A percentile compares a stretch with the other conserved stretches of the same genome.
These are phyloP conservation scores for Boloria selene DNA, from an alignment of 2,888 invertebrate genomes.

Conservation along the genomic window DNA sequence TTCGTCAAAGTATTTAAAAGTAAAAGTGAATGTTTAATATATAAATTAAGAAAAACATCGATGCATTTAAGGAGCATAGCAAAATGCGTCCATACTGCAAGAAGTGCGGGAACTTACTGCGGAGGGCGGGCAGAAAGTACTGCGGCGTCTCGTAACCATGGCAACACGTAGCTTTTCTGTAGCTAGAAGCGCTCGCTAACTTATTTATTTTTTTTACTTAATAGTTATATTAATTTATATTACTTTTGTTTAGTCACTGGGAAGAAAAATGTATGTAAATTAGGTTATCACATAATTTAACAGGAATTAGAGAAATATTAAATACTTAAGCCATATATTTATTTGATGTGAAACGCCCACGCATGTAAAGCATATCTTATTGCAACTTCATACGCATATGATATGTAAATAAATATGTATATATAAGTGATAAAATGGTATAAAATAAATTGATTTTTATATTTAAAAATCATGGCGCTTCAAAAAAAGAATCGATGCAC, in stretches of 20 bases:
- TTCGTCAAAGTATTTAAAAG: not conserved
- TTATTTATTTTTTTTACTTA: constrained; percentile 2
- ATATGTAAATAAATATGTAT: too few relatives aligned
- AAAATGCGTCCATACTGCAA: constrained; percentile 49
- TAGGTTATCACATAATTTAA: not conserved
- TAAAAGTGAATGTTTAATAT: constrained; percentile 37
- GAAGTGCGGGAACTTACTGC: constrained; percentile 66
- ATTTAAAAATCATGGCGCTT: too few relatives aligned
- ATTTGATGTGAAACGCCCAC: too few relatives aligned
- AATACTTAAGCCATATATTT: too few relatives aligned
- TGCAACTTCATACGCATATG: too few relatives aligned
- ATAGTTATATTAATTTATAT: not conserved
- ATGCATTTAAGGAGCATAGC: constrained; percentile 34
- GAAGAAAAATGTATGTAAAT: not conserved
- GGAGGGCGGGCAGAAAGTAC: constrained; percentile 71
- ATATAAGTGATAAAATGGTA: too few relatives aligned
- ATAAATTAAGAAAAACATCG: constrained; percentile 39
- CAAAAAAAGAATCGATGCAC: too few relatives aligned
- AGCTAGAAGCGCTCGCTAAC: constrained; percentile 21
- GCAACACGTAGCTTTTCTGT: constrained; percentile 49
- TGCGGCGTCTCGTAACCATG: constrained; percentile 78
- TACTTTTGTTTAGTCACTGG: not conserved
- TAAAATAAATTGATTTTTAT: too few relatives aligned
- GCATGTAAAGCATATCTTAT: too few relatives aligned
- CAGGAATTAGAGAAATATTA: not conserved